Base-by-base conservation (phyloP, 1,140 invertebrate genomes). In the Mycetomoellerius zeteki region DNA sequence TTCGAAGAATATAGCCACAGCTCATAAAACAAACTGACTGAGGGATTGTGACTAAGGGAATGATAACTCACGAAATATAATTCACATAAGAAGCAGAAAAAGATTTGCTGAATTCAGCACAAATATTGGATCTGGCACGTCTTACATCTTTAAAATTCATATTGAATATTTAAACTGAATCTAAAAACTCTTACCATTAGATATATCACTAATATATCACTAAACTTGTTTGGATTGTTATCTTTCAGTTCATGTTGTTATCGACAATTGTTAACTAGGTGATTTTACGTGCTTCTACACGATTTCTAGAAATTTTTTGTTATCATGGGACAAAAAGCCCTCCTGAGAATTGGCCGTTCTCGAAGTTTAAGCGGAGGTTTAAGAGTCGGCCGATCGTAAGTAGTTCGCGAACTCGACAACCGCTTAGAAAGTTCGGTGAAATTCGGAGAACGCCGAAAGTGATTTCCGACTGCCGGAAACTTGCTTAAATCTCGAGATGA, bases 381-480 rank as follows among this genome's bases (percentile, higher is more conserved):
- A 85, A 85, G 82, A 85, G 82, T 85, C 73, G 62, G 73, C 60
- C 58, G 82, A 85, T 76, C 73, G 82, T 85, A 85, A 85, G 60
- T 85, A 85, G 82, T 85, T 85, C 73, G 82, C 30, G 62, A 85
- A 85, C 88, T 85, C 72, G 88, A 76, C 47, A 88, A 76, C 54
- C 72, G 62, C 56, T 85, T 67, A 24, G 54, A 27, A 84, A 89
- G 64, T 88, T 89, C 43, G 64, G 62, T 77, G 86, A 89, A 67
- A 76, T 65, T 78, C 64, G 8, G 5, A 52, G 71, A 76, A 85
- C 78, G 33, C 33, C 14, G 71, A 77, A 88, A 89, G 56, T 85
- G 88, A 88, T 77, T 85, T 82, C 47, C 64, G 58, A 72, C 47
- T 33, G 47, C 30, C 37, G 64, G 56, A 72, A 89, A 89, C 78